Evolutionary conservation across 2,888 invertebrate species (phyloP).

Genomic region (Cerastis rubricosa): DNA sequence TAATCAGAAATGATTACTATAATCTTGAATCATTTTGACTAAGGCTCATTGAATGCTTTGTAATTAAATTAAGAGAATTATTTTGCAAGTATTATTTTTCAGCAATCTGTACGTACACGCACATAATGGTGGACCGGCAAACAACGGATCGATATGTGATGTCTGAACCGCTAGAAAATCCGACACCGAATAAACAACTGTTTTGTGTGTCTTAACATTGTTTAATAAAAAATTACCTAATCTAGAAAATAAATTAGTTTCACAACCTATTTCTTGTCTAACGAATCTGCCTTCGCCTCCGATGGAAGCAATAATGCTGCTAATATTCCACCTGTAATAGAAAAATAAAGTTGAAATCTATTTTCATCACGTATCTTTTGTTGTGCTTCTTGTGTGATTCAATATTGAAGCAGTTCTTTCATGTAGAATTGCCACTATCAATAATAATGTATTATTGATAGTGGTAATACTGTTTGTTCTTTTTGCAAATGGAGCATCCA

Average conservation of each 20-base stretch:
- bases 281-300: conserved; percentile 10
- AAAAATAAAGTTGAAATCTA: not conserved
- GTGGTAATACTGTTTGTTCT: not conserved
- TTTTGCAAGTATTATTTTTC: no score
- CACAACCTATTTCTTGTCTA: not conserved
- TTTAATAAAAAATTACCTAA: conserved; percentile 10
- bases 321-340: conserved; percentile 53
- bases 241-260: not conserved
- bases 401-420: not conserved
- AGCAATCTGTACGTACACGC: no score
- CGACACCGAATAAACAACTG: not conserved
- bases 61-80: no score
- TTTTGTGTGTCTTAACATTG: not conserved
- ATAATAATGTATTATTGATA: not conserved
- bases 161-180: no score
- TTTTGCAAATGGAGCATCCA: not conserved
- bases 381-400: not conserved
- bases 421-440: not conserved
- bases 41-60: no score
- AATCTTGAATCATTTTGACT: no score
- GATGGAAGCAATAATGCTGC: conserved; percentile 47
- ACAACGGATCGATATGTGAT: no score
- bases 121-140: no score
- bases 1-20: no score
- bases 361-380: not conserved